Conservation (phyloP, 2,888 invertebrate genomes). For the Belgica antarctica region DNA sequence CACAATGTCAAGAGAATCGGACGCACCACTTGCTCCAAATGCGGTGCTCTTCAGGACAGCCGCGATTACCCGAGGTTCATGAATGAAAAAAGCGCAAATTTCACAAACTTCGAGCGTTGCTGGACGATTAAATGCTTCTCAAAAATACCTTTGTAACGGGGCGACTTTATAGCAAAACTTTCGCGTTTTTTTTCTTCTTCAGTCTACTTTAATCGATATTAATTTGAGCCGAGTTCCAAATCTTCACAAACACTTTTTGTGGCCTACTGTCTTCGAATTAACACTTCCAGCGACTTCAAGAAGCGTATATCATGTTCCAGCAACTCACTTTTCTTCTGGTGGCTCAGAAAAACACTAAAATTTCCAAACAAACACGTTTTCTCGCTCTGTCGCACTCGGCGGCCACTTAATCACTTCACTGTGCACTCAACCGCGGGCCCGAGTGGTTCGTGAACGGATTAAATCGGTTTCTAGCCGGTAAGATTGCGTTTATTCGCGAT, state of each 20-base stretch:
- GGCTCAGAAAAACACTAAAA: slow-evolving; percentile 22
- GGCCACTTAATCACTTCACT: slow-evolving; percentile 10
- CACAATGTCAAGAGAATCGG: slow-evolving; percentile 24
- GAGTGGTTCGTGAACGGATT: background rate
- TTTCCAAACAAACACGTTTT: slow-evolving; percentile 26
- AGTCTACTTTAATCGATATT: slow-evolving; percentile 31
- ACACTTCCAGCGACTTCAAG: background rate
- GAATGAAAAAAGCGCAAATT: slow-evolving; percentile 42
- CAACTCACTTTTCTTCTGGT: background rate
- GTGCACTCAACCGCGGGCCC: background rate
- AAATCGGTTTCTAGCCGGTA: slow-evolving; percentile 25
- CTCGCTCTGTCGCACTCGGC: background rate
- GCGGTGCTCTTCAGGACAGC: background rate
- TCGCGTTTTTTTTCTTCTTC: slow-evolving; percentile 39
- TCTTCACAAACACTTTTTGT: background rate
- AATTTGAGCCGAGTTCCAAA: slow-evolving; percentile 20
- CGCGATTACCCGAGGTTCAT: background rate
- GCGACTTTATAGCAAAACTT: slow-evolving; percentile 43
- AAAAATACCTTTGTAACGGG: slow-evolving; percentile 32
- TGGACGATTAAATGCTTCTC: slow-evolving; percentile 7
- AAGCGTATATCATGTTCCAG: no score
- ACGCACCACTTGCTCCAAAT: background rate
- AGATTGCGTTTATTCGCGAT: slow-evolving; percentile 27
- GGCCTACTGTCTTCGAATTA: background rate
- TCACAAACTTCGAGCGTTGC: slow-evolving; percentile 14